Evolutionary conservation across 2,797 vertebrate species (phyloP).

Genomic region (Dipus sagitta): DNA sequence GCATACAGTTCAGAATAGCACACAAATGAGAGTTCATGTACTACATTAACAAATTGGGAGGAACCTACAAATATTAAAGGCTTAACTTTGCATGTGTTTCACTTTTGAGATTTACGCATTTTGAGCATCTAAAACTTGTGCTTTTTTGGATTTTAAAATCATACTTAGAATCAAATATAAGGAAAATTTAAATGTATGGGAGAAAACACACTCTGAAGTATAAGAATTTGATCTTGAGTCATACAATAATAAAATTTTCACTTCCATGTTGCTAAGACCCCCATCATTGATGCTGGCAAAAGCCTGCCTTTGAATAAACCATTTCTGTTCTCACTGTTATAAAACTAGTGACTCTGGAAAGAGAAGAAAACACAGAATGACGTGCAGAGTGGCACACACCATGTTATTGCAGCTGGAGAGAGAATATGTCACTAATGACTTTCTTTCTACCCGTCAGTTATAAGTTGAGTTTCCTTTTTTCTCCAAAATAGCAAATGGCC

Average conservation of each 20-base stretch:
- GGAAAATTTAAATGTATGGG: slow-evolving; percentile 7
- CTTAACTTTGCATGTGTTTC: slow-evolving; percentile 11
- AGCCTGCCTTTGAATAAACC: slow-evolving; percentile 75
- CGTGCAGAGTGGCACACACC: slow-evolving; percentile 63
- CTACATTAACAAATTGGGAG: slow-evolving; percentile 9
- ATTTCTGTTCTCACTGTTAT: slow-evolving; percentile 75
- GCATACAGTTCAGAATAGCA: slow-evolving; percentile 31
- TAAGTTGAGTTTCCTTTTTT: slow-evolving; percentile 60
- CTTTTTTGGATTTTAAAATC: slow-evolving; percentile 51
- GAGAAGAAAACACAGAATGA: slow-evolving; percentile 76
- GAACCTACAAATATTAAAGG: slow-evolving; percentile 46
- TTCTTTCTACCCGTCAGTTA: slow-evolving; percentile 75
- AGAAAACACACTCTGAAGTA: not conserved
- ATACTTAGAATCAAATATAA: slow-evolving; percentile 66
- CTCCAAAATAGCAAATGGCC: slow-evolving; percentile 76
- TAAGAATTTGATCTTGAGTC: slow-evolving; percentile 55
- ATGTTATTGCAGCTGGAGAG: slow-evolving; percentile 76
- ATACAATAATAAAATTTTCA: slow-evolving; percentile 69
- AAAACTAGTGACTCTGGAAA: slow-evolving; percentile 77
- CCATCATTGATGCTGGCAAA: slow-evolving; percentile 60
- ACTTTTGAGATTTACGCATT: slow-evolving; percentile 56
- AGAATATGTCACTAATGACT: slow-evolving; percentile 82
- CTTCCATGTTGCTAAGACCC: slow-evolving; percentile 53
- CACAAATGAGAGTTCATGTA: slow-evolving; percentile 46
- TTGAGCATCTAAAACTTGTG: slow-evolving; percentile 18